Percentiles rank a stretch among this genome's conserved stretches.
Conservation (phyloP, 2,888 invertebrate genomes). For the Chrysopilus asiliformis region DNA sequence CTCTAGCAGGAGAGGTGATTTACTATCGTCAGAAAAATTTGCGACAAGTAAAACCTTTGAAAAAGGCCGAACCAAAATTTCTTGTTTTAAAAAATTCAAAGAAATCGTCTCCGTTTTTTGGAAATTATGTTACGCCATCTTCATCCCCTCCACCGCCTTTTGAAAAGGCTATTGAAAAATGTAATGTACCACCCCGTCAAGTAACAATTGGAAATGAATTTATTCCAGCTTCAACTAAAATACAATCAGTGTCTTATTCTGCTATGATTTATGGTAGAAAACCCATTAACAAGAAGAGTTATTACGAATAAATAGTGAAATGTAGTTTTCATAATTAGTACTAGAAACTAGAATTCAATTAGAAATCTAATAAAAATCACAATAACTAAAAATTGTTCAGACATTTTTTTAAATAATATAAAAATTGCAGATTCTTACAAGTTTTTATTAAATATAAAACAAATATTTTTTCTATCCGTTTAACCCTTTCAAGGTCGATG, state of each 20-base stretch:
- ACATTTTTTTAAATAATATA: too few species aligned
- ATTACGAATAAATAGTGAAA: neutral
- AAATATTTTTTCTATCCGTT: too few species aligned
- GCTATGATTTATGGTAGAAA: neutral
- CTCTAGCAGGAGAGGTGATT: conserved; percentile 65
- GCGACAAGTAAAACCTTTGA: too few species aligned
- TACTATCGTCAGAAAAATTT: conserved; percentile 52
- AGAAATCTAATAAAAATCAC: neutral
- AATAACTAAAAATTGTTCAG: neutral
- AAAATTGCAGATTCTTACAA: too few species aligned
- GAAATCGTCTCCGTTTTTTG: too few species aligned
- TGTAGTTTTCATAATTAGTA: conserved; percentile 6
- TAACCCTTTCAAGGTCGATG: too few species aligned
- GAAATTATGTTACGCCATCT: conserved; percentile 1
- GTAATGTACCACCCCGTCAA: neutral
- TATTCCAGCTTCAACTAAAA: conserved; percentile 3
- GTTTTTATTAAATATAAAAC: too few species aligned
- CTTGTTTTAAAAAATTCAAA: too few species aligned
- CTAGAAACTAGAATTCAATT: conserved; percentile 1
- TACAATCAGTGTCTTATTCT: conserved; percentile 6
- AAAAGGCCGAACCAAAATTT: conserved; percentile 4
- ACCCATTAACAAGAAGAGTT: neutral
- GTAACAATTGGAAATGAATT: conserved; percentile 12
- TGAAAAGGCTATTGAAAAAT: conserved; percentile 5
- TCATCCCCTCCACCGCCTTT: too few species aligned